Percentiles rank a stretch among this genome's conserved stretches.
phyloP scores from a whole-genome alignment of 2,113 vertebrate genomes.

The Tamias sibiricus region DNA sequence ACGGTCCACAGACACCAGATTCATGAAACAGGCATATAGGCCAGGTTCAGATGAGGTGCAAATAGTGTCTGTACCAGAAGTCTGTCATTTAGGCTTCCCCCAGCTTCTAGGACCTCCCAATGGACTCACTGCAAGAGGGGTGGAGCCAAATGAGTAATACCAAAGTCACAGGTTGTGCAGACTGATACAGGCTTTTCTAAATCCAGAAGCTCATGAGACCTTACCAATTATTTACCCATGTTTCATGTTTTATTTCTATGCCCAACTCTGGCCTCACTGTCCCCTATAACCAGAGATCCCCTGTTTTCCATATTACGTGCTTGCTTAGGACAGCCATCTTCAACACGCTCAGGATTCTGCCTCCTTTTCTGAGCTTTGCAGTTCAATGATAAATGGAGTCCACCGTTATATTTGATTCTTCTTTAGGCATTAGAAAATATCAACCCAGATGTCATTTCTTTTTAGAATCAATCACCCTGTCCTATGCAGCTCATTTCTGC shows the following conservation, averaged over 20 bases:
- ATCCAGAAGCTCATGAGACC: neutral
- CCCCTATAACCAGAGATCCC: neutral
- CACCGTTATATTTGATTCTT: slow-evolving; percentile 1
- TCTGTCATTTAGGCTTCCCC: neutral
- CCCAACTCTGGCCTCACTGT: neutral
- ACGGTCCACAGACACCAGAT: neutral
- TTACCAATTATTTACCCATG: neutral
- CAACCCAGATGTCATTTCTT: neutral
- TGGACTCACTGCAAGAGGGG: neutral
- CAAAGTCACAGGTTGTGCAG: neutral
- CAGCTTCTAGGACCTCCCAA: neutral
- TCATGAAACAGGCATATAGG: neutral
- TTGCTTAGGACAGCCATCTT: neutral
- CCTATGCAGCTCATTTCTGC: slow-evolving; percentile 2
- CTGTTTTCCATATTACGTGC: neutral
- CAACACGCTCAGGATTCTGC: neutral
- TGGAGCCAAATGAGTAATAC: neutral
- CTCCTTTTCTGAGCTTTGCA: neutral
- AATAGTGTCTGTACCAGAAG: neutral
- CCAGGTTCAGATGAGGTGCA: neutral
- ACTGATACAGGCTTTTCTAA: neutral
- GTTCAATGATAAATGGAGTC: neutral
- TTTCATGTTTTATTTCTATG: neutral
- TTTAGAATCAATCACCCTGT: neutral
- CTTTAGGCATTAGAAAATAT: neutral